Evolutionary conservation across 2,797 vertebrate genomes (phyloP).

Genomic region (Silurus lanzhouensis): DNA sequence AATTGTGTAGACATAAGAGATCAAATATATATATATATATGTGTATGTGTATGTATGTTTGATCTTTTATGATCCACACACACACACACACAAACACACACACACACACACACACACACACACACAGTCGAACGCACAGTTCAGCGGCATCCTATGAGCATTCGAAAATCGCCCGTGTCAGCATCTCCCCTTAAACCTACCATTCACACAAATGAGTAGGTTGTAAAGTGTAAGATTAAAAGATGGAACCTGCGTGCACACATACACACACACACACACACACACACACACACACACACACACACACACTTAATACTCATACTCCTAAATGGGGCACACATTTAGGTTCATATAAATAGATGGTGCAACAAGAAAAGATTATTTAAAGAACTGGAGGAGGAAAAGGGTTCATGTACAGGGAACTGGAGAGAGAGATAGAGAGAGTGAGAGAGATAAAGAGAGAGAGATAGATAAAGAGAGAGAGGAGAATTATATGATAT

Average conservation of each 20-base stretch:
- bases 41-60: too few relatives aligned
- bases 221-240: conserved; percentile 41
- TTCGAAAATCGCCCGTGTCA: conserved; percentile 47
- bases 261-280: conserved; percentile 10
- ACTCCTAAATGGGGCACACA: conserved; percentile 26
- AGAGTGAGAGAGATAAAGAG: too few relatives aligned
- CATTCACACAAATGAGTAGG: conserved; percentile 41
- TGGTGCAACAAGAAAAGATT: conserved; percentile 69
- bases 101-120: conserved; percentile 38
- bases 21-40: too few relatives aligned
- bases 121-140: conserved; percentile 42
- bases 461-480: conserved; percentile 72
- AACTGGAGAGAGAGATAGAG: conserved; percentile 60
- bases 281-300: not conserved
- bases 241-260: conserved; percentile 21
- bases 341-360: conserved; percentile 74
- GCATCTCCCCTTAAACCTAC: conserved; percentile 45
- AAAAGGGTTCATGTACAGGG: conserved; percentile 78
- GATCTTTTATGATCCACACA: not conserved
- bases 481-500: too few relatives aligned
- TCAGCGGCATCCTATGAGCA: conserved; percentile 43
- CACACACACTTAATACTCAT: too few relatives aligned
- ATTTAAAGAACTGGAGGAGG: conserved; percentile 74
- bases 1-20: too few relatives aligned
- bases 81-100: conserved; percentile 48